Percentiles rank a stretch among this genome's conserved stretches.
Conservation (phyloP, 2,113 vertebrate genomes). For the Heloderma charlesbogerti region DNA sequence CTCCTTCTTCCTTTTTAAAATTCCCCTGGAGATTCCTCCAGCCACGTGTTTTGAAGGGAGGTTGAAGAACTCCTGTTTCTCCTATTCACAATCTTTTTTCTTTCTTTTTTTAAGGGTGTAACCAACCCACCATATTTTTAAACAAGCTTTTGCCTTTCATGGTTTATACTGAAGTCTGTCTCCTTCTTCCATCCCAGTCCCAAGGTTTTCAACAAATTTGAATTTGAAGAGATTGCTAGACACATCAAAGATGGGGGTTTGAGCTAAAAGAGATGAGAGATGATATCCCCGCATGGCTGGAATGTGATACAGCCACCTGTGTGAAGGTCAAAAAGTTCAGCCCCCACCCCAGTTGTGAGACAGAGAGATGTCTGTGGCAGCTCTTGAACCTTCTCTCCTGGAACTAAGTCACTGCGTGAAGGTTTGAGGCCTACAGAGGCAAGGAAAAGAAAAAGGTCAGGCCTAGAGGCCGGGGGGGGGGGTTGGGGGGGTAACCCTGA, state of each 20-base stretch:
- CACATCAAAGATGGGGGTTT: background rate
- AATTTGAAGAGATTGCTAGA: constrained; percentile 20
- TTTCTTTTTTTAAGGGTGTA: constrained; percentile 27
- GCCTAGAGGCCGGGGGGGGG: too few species aligned
- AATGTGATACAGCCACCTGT: background rate
- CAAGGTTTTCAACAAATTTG: background rate
- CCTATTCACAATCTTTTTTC: background rate
- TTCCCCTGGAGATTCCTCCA: constrained; percentile 16
- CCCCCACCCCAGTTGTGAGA: background rate
- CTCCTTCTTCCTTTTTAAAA: background rate
- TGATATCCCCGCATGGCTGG: rapidly evolving
- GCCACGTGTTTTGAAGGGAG: constrained; percentile 44
- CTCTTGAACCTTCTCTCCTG: background rate
- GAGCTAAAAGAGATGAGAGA: background rate
- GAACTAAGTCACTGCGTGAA: background rate
- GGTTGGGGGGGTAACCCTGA: too few species aligned
- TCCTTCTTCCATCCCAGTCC: background rate
- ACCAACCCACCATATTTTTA: constrained; percentile 25
- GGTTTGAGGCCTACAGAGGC: too few species aligned
- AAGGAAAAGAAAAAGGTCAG: too few species aligned
- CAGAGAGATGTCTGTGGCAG: background rate
- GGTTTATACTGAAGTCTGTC: background rate
- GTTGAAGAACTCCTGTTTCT: constrained; percentile 53
- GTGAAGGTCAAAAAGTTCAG: background rate
- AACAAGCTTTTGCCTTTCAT: constrained; percentile 26